Percentiles rank a stretch among this genome's conserved stretches.
phyloP scores from a whole-genome alignment of 2,888 invertebrate species.

The Drosophila falleni region DNA sequence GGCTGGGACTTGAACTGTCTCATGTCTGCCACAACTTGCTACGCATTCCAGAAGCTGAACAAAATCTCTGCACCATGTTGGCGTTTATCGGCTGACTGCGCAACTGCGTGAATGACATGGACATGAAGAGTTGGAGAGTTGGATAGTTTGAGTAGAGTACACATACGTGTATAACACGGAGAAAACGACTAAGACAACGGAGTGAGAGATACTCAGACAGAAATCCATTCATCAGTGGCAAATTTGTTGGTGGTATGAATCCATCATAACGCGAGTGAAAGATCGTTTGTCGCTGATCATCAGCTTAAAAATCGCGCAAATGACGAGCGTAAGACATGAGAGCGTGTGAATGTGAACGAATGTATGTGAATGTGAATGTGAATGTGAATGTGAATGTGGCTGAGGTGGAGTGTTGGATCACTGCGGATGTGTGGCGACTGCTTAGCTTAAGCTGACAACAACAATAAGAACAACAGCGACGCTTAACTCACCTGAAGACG shows the following conservation, averaged over 20 bases:
- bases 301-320: slow-evolving; percentile 84
- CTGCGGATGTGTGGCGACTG: slow-evolving; percentile 46
- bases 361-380: slow-evolving; percentile 24
- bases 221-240: slow-evolving; percentile 86
- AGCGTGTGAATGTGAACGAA: slow-evolving; percentile 20
- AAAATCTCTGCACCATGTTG: slow-evolving; percentile 83
- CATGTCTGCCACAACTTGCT: slow-evolving; percentile 71
- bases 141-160: slow-evolving; percentile 24
- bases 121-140: slow-evolving; percentile 31
- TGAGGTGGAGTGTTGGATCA: slow-evolving; percentile 52
- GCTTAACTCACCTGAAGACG: slow-evolving; percentile 11
- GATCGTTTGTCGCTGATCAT: slow-evolving; percentile 85
- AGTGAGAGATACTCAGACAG: slow-evolving; percentile 55
- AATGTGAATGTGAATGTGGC: slow-evolving; percentile 27
- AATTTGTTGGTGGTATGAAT: slow-evolving; percentile 85
- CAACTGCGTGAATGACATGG: slow-evolving; percentile 61
- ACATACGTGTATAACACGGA: too few species aligned
- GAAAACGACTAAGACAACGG: slow-evolving; percentile 12
- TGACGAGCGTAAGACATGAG: slow-evolving; percentile 82
- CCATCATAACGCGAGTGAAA: slow-evolving; percentile 83
- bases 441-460: slow-evolving; percentile 78
- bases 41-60: slow-evolving; percentile 85
- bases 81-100: slow-evolving; percentile 66
- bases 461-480: slow-evolving; percentile 45
- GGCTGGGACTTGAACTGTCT: slow-evolving; percentile 45